Conservation (phyloP, 2,797 vertebrate genomes). For the Centroberyx gerrardi region DNA sequence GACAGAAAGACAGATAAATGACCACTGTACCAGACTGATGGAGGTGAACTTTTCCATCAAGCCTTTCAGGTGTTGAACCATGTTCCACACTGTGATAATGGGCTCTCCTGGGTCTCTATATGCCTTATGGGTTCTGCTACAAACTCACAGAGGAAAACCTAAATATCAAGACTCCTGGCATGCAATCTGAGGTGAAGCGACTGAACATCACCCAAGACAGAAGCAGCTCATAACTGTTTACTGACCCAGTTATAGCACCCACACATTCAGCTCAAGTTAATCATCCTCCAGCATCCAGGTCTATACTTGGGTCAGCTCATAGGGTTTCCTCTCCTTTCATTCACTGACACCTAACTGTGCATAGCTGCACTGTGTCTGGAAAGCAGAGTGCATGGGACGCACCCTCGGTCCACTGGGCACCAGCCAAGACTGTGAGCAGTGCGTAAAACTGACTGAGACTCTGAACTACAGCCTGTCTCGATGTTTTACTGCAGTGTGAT, state of each 20-base stretch:
- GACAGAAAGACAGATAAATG: too few species aligned
- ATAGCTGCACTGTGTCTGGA: background rate
- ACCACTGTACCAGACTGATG: too few species aligned
- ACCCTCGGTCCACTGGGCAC: background rate
- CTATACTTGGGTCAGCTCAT: background rate
- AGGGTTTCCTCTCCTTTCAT: too few species aligned
- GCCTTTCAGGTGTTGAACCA: too few species aligned
- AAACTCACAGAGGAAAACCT: background rate
- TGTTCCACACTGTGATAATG: too few species aligned
- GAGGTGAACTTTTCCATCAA: too few species aligned
- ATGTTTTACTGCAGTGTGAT: background rate
- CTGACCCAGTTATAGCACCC: slow-evolving; percentile 24
- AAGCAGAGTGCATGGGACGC: background rate
- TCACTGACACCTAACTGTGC: too few species aligned
- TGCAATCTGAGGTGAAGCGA: background rate
- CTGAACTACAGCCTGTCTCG: background rate
- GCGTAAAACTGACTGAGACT: slow-evolving; percentile 29
- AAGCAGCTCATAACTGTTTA: background rate
- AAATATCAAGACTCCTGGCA: background rate
- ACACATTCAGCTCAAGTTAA: slow-evolving; percentile 5
- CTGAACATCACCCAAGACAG: background rate
- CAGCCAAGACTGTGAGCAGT: slow-evolving; percentile 15
- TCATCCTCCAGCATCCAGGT: background rate
- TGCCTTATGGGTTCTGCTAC: background rate
- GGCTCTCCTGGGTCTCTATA: too few species aligned